phyloP scores from a whole-genome alignment of 2,113 vertebrate genomes.

The Ia io region DNA sequence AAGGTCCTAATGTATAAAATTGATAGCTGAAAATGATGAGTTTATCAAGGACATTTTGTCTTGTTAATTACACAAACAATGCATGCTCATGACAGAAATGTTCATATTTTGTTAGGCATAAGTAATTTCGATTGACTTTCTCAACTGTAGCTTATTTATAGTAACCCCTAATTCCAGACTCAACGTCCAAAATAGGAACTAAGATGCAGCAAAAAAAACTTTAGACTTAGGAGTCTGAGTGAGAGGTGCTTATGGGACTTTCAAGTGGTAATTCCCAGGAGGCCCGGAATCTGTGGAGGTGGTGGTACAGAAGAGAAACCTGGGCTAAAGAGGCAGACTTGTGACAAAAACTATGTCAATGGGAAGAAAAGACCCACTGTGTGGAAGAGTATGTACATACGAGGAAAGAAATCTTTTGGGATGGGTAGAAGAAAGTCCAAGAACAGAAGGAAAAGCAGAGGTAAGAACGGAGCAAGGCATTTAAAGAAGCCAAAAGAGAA shows the following conservation, averaged over 20 bases:
- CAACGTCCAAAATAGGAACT: neutral
- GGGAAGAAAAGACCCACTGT: neutral
- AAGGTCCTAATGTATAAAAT: constrained; percentile 57
- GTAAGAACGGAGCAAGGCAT: neutral
- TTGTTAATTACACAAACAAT: constrained; percentile 15
- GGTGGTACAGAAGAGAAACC: neutral
- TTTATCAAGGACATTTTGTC: constrained; percentile 1
- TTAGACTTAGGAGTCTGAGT: neutral
- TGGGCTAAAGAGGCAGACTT: neutral
- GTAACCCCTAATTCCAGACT: neutral
- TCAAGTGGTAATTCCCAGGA: neutral
- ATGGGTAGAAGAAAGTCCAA: neutral
- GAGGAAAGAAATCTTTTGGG: neutral
- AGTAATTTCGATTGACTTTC: neutral
- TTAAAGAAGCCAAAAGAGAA: neutral
- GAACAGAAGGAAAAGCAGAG: neutral
- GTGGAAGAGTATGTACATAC: neutral
- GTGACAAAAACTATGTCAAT: neutral
- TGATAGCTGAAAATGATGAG: constrained; percentile 2
- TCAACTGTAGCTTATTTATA: constrained; percentile 21
- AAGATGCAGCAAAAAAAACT: neutral
- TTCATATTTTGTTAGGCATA: neutral
- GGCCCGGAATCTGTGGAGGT: neutral
- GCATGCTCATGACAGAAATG: neutral
- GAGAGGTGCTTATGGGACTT: neutral